These are phyloP conservation scores for Streptopelia turtur DNA, from an alignment of 2,797 vertebrate species.

Conservation along the genomic window DNA sequence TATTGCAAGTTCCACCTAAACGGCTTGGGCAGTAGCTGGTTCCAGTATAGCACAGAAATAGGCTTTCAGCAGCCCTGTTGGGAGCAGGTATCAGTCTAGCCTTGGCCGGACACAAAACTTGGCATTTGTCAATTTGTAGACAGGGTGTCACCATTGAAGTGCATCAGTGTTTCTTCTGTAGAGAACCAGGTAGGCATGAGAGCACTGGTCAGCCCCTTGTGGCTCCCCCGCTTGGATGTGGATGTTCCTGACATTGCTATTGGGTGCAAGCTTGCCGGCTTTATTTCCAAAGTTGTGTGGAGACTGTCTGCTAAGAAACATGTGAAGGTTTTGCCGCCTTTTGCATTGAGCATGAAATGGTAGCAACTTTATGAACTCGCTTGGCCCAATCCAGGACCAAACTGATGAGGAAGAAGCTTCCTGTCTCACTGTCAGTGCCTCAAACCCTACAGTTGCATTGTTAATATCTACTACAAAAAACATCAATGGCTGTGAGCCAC, in stretches of 20 bases:
- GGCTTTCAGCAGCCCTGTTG: not conserved
- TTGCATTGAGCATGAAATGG: not conserved
- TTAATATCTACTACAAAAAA: not conserved
- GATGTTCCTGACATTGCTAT: accelerated
- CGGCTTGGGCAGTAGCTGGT: not conserved
- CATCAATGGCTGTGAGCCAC: not conserved
- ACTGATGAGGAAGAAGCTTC: not conserved
- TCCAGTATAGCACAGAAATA: not conserved
- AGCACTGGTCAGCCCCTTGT: not conserved
- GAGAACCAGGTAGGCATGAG: not conserved
- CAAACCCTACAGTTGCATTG: not conserved
- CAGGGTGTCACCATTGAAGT: not conserved
- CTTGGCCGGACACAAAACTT: not conserved
- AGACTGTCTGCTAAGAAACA: not conserved
- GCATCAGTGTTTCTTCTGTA: not conserved
- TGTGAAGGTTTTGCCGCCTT: accelerated
- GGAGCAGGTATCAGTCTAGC: not conserved
- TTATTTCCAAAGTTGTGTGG: not conserved
- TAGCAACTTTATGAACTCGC: not conserved
- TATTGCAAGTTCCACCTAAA: not conserved
- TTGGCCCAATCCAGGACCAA: not conserved
- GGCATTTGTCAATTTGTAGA: accelerated
- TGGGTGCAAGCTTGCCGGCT: not conserved
- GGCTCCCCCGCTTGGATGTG: not conserved
- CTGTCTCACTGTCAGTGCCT: not conserved